A percentile compares a stretch with the other conserved stretches of the same genome.
Evolutionary conservation across 2,888 invertebrate species (phyloP).

Genomic region (Chymomyza fuscimana): DNA sequence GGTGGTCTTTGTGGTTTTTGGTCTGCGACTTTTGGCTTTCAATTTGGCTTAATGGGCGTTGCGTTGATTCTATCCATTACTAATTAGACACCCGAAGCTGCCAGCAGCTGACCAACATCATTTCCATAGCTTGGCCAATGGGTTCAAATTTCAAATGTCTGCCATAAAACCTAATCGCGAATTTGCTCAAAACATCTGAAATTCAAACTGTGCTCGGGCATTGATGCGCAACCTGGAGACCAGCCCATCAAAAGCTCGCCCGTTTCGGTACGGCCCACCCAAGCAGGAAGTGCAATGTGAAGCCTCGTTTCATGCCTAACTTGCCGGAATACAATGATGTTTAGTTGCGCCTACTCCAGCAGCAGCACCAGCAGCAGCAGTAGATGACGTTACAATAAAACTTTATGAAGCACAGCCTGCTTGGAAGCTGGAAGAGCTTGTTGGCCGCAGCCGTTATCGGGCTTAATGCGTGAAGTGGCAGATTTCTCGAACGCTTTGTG

Average conservation of each 20-base stretch:
- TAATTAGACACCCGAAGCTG: constrained; percentile 41
- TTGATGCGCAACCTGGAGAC: constrained; percentile 61
- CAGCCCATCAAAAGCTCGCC: constrained; percentile 23
- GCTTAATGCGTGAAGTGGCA: constrained; percentile 59
- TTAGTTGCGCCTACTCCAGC: neutral
- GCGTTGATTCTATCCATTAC: constrained; percentile 17
- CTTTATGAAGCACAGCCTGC: constrained; percentile 52
- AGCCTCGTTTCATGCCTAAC: constrained; percentile 50
- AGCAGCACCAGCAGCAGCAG: neutral
- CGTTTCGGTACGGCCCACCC: constrained; percentile 48
- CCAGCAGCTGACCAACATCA: constrained; percentile 6
- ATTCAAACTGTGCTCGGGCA: constrained; percentile 29
- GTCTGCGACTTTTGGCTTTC: constrained; percentile 37
- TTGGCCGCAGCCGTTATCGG: neutral
- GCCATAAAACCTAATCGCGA: constrained; percentile 62
- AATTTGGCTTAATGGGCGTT: constrained; percentile 52
- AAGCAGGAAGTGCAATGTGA: constrained; percentile 59
- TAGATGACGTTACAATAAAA: constrained; percentile 50
- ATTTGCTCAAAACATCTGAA: constrained; percentile 52
- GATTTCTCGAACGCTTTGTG: constrained; percentile 68
- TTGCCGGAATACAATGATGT: constrained; percentile 47
- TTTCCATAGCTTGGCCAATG: constrained; percentile 6
- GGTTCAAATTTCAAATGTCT: constrained; percentile 29
- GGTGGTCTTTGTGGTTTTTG: constrained; percentile 8
- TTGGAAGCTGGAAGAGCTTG: neutral